A percentile compares a stretch with the other conserved stretches of the same genome.
These are phyloP conservation scores for Parazoanthus darwini DNA, from an alignment of 92 coral and sea anemone species.

Conservation along the genomic window DNA sequence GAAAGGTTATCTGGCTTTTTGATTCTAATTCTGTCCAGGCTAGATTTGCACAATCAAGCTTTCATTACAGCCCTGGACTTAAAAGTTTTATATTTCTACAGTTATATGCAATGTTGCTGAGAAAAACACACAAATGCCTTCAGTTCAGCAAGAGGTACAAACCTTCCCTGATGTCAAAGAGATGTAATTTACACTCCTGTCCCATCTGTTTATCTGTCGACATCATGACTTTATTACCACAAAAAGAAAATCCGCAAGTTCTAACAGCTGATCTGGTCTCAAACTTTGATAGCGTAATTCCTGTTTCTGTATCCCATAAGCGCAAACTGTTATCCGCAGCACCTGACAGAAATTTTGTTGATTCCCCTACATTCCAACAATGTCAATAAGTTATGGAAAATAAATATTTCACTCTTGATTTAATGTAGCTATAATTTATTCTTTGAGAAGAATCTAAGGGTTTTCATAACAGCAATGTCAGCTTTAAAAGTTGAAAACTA, in stretches of 20 bases:
- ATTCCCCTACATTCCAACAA: conserved; percentile 64
- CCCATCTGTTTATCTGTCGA: conserved; percentile 99
- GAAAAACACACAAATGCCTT: not conserved
- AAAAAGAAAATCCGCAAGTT: conserved; percentile 91
- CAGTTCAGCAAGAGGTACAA: not conserved
- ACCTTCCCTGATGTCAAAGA: conserved; percentile 89
- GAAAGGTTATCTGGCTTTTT: too few relatives aligned
- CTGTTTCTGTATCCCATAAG: conserved; percentile 96
- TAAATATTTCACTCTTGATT: too few relatives aligned
- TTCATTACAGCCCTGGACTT: too few relatives aligned
- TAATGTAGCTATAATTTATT: not conserved
- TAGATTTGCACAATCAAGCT: too few relatives aligned
- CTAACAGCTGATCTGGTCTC: conserved; percentile 95
- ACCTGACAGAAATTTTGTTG: conserved; percentile 85
- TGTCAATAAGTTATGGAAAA: conserved; percentile 6
- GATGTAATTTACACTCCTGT: conserved; percentile 73
- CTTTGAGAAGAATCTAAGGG: too few relatives aligned
- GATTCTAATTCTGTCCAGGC: too few relatives aligned
- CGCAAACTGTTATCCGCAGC: conserved; percentile 95
- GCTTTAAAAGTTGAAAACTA: too few relatives aligned
- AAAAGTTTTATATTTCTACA: too few relatives aligned
- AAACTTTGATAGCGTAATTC: conserved; percentile 79
- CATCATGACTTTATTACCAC: conserved; percentile 85
- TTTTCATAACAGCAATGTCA: too few relatives aligned
- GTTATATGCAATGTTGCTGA: too few relatives aligned